Evolutionary conservation across 2,888 invertebrate species (phyloP).

Genomic region (Agrotis puta): DNA sequence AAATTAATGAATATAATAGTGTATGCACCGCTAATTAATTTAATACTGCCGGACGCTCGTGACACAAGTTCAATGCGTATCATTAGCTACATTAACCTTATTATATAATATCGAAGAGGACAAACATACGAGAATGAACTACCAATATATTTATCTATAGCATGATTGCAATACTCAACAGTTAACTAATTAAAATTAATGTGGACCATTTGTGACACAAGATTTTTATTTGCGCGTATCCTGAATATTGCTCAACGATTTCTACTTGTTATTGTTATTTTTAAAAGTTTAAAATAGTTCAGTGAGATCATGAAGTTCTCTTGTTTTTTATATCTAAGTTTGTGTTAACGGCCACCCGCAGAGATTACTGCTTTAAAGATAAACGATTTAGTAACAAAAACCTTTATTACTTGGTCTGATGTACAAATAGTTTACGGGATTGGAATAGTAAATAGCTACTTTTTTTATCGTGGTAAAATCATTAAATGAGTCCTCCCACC

Average conservation of each 20-base stretch:
- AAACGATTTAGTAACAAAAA: not conserved
- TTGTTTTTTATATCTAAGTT: not conserved
- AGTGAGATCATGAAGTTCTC: not conserved
- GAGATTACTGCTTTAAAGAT: not conserved
- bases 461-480: no score
- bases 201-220: not conserved
- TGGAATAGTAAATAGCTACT: not conserved
- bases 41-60: constrained; percentile 45
- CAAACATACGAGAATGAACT: constrained; percentile 46
- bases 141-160: constrained; percentile 53
- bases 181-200: constrained; percentile 8
- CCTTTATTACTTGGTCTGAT: not conserved
- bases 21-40: constrained; percentile 33
- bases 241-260: constrained; percentile 11
- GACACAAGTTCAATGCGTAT: constrained; percentile 62
- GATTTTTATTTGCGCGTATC: not conserved
- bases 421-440: not conserved
- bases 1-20: constrained; percentile 12
- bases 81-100: constrained; percentile 60
- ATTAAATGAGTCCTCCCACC: no score
- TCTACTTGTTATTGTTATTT: not conserved
- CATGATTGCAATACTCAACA: constrained; percentile 41
- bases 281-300: not conserved
- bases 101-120: constrained; percentile 58
- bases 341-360: not conserved